Conservation (phyloP, 2,888 invertebrate species). For the Campoplex capitator region DNA sequence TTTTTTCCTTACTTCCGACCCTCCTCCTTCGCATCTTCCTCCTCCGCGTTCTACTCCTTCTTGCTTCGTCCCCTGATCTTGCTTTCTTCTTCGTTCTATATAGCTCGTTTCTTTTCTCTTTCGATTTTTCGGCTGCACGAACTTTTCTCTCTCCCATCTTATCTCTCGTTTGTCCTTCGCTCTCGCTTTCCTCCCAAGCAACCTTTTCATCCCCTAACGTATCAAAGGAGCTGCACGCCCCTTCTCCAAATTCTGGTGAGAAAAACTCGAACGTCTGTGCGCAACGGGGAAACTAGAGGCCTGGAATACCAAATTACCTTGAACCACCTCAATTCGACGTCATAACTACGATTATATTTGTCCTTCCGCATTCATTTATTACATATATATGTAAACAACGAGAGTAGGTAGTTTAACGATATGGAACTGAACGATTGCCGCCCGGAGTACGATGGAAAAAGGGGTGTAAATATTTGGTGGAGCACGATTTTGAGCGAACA, state of each 20-base stretch:
- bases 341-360: background rate
- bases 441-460: background rate
- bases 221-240: conserved; percentile 66
- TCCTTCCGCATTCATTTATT: background rate
- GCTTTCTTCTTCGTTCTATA: conserved; percentile 35
- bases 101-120: conserved; percentile 43
- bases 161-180: conserved; percentile 49
- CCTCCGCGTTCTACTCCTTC: conserved; percentile 39
- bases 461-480: conserved; percentile 24
- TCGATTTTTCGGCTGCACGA: conserved; percentile 31
- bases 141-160: conserved; percentile 42
- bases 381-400: background rate
- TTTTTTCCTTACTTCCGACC: conserved; percentile 21
- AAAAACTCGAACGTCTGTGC: conserved; percentile 32
- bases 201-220: conserved; percentile 38
- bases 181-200: conserved; percentile 39
- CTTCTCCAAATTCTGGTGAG: conserved; percentile 34
- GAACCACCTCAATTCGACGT: conserved; percentile 29
- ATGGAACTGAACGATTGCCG: background rate
- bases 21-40: conserved; percentile 52
- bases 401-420: conserved; percentile 24
- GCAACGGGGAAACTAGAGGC: conserved; percentile 44
- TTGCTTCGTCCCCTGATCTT: conserved; percentile 21
- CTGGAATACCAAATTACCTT: conserved; percentile 77
- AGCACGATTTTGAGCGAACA: conserved; percentile 29